These are phyloP conservation scores for Ceratosolen fusciceps DNA, from an alignment of 1,140 invertebrate genomes.

Conservation along the genomic window DNA sequence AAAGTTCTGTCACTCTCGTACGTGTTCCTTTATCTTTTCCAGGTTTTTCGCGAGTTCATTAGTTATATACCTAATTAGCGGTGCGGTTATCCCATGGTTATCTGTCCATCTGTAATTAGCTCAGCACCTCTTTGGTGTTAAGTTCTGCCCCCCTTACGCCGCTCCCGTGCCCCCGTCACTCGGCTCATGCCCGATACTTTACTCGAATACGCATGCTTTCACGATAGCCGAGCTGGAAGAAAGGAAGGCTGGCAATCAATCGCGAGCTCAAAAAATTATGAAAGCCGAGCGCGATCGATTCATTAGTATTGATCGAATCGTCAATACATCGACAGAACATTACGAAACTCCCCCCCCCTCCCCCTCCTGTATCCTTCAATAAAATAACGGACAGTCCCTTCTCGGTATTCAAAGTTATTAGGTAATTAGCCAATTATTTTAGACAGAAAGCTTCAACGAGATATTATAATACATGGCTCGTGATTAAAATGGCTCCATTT, in stretches of 20 bases:
- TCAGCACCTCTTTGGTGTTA: slow-evolving; percentile 12
- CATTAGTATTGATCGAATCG: not conserved
- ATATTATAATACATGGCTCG: too few species aligned
- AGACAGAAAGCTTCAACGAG: too few species aligned
- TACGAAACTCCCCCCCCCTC: too few species aligned
- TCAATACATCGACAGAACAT: too few species aligned
- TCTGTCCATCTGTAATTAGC: slow-evolving; percentile 33
- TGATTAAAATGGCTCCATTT: too few species aligned
- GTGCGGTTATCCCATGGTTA: slow-evolving; percentile 1
- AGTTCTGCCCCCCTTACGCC: not conserved
- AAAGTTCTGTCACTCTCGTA: not conserved
- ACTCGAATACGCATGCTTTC: not conserved
- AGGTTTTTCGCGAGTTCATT: slow-evolving; percentile 26
- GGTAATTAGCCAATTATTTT: too few species aligned
- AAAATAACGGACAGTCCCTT: too few species aligned
- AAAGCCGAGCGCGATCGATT: not conserved
- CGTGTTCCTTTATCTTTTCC: slow-evolving; percentile 16
- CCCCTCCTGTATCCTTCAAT: too few species aligned
- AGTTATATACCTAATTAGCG: slow-evolving; percentile 44
- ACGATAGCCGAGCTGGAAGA: not conserved
- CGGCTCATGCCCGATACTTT: too few species aligned
- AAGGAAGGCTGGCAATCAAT: not conserved
- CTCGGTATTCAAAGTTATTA: too few species aligned
- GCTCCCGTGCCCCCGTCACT: too few species aligned
- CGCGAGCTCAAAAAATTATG: not conserved